Conservation (phyloP, 2,888 invertebrate species). For the Lacanobia oleracea region DNA sequence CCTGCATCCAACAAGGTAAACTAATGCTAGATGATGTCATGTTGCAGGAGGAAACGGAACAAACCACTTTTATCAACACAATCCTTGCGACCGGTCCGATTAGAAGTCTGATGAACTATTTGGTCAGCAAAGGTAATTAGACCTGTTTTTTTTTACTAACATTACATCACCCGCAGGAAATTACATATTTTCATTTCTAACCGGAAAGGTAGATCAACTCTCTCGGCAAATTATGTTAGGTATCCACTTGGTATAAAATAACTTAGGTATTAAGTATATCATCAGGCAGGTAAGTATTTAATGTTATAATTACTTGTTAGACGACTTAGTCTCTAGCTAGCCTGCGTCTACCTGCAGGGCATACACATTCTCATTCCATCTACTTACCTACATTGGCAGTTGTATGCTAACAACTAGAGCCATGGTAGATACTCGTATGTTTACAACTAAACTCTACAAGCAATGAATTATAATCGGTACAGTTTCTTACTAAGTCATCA, state of each 20-base stretch:
- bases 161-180: not conserved
- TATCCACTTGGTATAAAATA: not conserved
- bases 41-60: conserved; percentile 92
- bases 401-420: conserved; percentile 5
- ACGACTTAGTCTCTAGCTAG: not conserved
- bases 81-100: conserved; percentile 94
- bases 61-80: conserved; percentile 92
- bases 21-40: conserved; percentile 76
- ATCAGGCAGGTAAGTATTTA: not conserved
- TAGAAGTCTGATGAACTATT: conserved; percentile 92
- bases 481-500: not conserved
- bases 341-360: not conserved
- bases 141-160: conserved; percentile 36
- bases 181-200: not conserved
- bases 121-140: conserved; percentile 90
- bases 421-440: conserved; percentile 7
- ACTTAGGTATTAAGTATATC: no score
- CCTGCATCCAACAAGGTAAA: conserved; percentile 69
- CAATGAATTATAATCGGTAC: conserved; percentile 7
- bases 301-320: not conserved
- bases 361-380: conserved; percentile 5
- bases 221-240: not conserved
- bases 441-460: conserved; percentile 8
- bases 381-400: not conserved
- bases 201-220: not conserved